These are phyloP conservation scores for Syritta pipiens DNA, from an alignment of 2,888 invertebrate species.

Conservation along the genomic window DNA sequence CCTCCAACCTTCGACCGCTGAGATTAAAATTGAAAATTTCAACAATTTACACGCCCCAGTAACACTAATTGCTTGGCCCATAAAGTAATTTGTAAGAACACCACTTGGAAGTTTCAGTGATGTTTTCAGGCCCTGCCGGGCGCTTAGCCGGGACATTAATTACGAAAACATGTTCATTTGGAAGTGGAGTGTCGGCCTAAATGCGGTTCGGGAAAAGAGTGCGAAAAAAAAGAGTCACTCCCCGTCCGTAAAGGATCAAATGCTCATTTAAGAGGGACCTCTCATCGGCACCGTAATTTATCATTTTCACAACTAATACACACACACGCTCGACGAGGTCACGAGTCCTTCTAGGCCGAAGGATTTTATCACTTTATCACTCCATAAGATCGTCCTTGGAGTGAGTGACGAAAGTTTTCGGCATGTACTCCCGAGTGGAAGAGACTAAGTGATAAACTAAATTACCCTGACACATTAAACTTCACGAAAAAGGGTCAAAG, in stretches of 20 bases:
- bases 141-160: slow-evolving; percentile 31
- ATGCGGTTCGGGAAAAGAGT: too few relatives aligned
- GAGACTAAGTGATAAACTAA: slow-evolving; percentile 49
- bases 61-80: slow-evolving; percentile 39
- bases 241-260: slow-evolving; percentile 34
- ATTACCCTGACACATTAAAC: slow-evolving; percentile 50
- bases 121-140: not conserved
- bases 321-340: slow-evolving; percentile 2
- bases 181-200: too few relatives aligned
- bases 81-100: slow-evolving; percentile 38
- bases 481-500: slow-evolving; percentile 34
- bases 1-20: not conserved
- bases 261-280: slow-evolving; percentile 40
- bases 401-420: slow-evolving; percentile 22
- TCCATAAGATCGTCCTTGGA: not conserved
- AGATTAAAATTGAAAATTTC: slow-evolving; percentile 29
- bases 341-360: not conserved
- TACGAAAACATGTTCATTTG: slow-evolving; percentile 39
- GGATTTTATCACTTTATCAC: not conserved
- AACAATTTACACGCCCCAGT: slow-evolving; percentile 18
- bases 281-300: slow-evolving; percentile 32
- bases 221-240: not conserved
- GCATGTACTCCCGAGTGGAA: not conserved
- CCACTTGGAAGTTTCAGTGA: slow-evolving; percentile 32
- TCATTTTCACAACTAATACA: slow-evolving; percentile 40